Evolutionary conservation across 2,888 invertebrate species (phyloP), one percentile per base, ranked within the genome.

Genomic region (Xestia c-nigrum): DNA sequence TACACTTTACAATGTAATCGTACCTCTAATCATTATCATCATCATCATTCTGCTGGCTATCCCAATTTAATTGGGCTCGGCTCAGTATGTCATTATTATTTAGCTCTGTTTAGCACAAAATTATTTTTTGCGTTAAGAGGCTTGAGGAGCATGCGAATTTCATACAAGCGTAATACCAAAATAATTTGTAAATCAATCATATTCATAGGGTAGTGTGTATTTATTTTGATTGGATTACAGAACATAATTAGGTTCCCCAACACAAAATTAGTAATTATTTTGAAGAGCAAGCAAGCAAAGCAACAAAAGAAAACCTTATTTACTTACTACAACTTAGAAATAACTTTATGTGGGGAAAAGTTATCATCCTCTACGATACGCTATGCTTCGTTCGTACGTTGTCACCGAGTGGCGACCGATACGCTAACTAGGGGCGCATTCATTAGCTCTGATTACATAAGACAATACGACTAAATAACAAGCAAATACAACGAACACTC

Each of bases 381-480:
- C 38, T 52, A 52, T 31, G 40, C 61, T 72, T 70, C 31, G 40
- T 31, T 80, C 57, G 55, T 69, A 52, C 66, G 74, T 79, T 76
- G 81, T 81, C 63, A 63, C 59, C 83, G 83, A 84, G 80, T 88
- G 86, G 76, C 89, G 90, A 90, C 90, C 90, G 88, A 92, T 93
- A 89, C 92, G 88, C 92, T 93, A 93, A 93, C 94, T 93, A 93
- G 93, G 94, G 94, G 91, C 90, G 93, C 90, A 94, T 95, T 95
- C 95, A 95, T 96, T 95, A 95, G 93, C 92, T 88, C 87, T 95
- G 94, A 94, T 95, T 95, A 94, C 93, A 92, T 94, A 93, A 94
- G 93, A 94, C 94, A 94, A 93, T 93, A 92, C 91, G 89, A 92
- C 93, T 92, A 92, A 94, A 94, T 89, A 92, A 91, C 92, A 91